Evolutionary conservation across 1,140 invertebrate genomes (phyloP), one percentile per base, ranked within the genome.

Genomic region (Aphaenogaster ashmeadi): DNA sequence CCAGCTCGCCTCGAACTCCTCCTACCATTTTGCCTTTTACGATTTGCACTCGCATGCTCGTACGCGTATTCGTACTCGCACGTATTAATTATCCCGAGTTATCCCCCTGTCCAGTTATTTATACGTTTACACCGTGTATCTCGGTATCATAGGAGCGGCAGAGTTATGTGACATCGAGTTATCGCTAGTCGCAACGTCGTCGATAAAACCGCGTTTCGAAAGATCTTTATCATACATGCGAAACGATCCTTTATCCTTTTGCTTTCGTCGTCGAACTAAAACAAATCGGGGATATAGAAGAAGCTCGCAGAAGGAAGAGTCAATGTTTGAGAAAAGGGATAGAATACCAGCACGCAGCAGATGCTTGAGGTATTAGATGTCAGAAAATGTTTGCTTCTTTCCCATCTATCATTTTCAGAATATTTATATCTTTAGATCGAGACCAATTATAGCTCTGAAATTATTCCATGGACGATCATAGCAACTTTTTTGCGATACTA

Each of bases 21-120:
- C 74, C 74, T 86, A 86, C 83, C 69, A 79, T 79, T 71, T 66
- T 79, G 38, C 83, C 83, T 86, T 86, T 86, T 86, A 79, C 74
- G 47, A 86, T 69, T 71, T 64, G 60, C 21, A 27, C 33, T 66
- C 18, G 58, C 60, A 60, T 58, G 47, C 27, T 41, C 27, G 62
- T 80, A 67, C 64, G 36, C 54, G 33, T 52, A 72, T 64, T 64
- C n/a, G 27, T 78, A 78, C 52, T 33, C 72, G 52, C 74, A 36
- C n/a, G 60, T 52, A 79, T 87, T 87, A 80, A 87, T 79, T 79
- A 87, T 60, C 41, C 66, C 11, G 27, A 27, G 27, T 27, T 27
- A 27, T 27, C 11, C 13, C 15, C 15, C 38, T 60, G 66, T 6
- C 47, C 47, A 13, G 71, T 77, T 77, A 86, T 66, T 77, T 77